These are phyloP conservation scores for Euzophera pinguis DNA, from an alignment of 2,888 invertebrate genomes.

Conservation along the genomic window DNA sequence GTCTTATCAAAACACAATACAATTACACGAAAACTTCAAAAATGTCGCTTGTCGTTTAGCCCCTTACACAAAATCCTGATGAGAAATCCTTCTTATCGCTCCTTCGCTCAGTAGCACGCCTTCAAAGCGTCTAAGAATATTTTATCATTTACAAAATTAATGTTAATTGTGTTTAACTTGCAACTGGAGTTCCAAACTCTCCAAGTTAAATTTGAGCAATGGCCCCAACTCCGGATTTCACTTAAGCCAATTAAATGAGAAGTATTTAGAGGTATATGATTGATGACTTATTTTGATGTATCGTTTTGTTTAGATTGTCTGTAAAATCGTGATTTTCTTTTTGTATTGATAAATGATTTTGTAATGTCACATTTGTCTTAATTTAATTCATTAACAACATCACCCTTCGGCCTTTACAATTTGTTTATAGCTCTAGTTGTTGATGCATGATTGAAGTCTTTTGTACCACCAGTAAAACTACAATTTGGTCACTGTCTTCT, in stretches of 20 bases:
- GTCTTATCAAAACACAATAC: background rate
- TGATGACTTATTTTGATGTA: slow-evolving; percentile 15
- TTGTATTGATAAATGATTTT: too few species aligned
- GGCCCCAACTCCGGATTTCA: slow-evolving; percentile 19
- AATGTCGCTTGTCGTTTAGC: background rate
- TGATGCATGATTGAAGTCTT: too few species aligned
- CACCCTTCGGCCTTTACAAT: too few species aligned
- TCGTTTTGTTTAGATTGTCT: background rate
- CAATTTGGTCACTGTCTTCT: too few species aligned
- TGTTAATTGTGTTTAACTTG: slow-evolving; percentile 27
- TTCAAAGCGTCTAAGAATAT: slow-evolving; percentile 17
- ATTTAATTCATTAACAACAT: too few species aligned
- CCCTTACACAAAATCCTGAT: slow-evolving; percentile 5
- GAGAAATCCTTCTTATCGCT: slow-evolving; percentile 3
- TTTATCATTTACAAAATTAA: slow-evolving; percentile 32
- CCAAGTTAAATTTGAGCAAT: slow-evolving; percentile 20
- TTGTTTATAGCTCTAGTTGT: too few species aligned
- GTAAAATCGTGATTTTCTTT: background rate
- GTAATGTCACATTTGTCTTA: too few species aligned
- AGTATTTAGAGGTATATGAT: slow-evolving; percentile 16
- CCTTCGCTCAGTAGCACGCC: slow-evolving; percentile 7
- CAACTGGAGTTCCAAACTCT: slow-evolving; percentile 18
- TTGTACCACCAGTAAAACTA: too few species aligned
- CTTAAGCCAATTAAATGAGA: slow-evolving; percentile 22
- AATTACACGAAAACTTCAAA: background rate